A percentile compares a stretch with the other conserved stretches of the same genome.
These are phyloP conservation scores for Actinemys pallida DNA, from an alignment of 2,113 vertebrate species.

Conservation along the genomic window DNA sequence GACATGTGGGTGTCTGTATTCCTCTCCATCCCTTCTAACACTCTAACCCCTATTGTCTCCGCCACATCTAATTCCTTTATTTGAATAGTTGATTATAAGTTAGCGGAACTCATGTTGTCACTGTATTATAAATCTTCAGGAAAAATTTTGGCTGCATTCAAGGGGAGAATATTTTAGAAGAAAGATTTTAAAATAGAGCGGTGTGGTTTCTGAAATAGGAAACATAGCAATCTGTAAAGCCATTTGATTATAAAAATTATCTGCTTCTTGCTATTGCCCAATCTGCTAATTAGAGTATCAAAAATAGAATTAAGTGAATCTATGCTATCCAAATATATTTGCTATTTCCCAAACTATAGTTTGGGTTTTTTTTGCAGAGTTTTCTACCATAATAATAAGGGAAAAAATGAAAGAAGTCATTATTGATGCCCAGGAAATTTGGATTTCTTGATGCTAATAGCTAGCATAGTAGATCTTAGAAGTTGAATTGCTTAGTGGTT, in stretches of 20 bases:
- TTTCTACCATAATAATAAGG: constrained; percentile 42
- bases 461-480: neutral
- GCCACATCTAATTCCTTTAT: constrained; percentile 25
- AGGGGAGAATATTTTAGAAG: constrained; percentile 34
- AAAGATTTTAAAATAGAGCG: constrained; percentile 28
- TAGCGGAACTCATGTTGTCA: constrained; percentile 12
- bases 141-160: constrained; percentile 27
- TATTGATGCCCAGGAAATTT: neutral
- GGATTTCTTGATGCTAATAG: neutral
- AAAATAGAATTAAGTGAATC: constrained; percentile 63
- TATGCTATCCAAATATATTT: constrained; percentile 36
- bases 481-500: neutral
- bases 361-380: constrained; percentile 8
- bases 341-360: neutral
- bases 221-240: neutral
- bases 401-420: constrained; percentile 57
- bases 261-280: constrained; percentile 25
- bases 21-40: neutral
- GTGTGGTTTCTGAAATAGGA: constrained; percentile 45
- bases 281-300: constrained; percentile 52
- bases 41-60: constrained; percentile 33
- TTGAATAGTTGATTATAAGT: constrained; percentile 44
- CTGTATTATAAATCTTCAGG: constrained; percentile 33
- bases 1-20: neutral
- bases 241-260: constrained; percentile 16